Percentiles rank a stretch among this genome's conserved stretches.
phyloP scores from a whole-genome alignment of 2,797 vertebrate genomes.

The Platalea minor region DNA sequence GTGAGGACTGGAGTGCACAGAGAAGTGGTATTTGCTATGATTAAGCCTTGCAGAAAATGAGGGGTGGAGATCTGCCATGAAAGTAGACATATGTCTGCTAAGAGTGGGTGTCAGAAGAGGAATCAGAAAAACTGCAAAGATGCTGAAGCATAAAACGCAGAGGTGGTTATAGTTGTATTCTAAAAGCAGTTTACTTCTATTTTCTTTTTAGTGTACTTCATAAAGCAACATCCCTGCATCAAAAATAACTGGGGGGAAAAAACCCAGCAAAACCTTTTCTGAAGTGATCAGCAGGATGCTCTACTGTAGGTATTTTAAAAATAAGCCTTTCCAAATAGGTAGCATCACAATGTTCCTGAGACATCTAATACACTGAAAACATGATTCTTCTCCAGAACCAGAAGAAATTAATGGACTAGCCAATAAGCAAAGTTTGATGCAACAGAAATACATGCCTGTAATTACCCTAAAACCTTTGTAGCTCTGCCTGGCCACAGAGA shows the following conservation, averaged over 20 bases:
- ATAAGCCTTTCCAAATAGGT: background rate
- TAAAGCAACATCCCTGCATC: background rate
- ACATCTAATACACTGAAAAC: background rate
- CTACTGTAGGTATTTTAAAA: background rate
- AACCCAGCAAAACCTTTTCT: background rate
- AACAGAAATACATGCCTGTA: background rate
- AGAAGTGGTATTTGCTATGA: background rate
- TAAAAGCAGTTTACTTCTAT: background rate
- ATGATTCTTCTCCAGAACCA: background rate
- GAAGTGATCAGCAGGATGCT: background rate
- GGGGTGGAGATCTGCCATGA: background rate
- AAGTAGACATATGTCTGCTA: slow-evolving; percentile 3
- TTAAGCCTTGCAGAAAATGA: slow-evolving; percentile 19
- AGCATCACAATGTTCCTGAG: background rate
- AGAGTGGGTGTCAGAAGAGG: slow-evolving; percentile 2
- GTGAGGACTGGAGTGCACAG: background rate
- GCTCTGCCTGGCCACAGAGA: background rate
- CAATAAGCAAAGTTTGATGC: background rate
- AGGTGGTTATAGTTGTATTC: background rate
- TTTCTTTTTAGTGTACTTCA: background rate
- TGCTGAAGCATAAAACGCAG: background rate
- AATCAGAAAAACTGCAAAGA: background rate
- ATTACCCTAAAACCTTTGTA: background rate
- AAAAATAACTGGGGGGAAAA: background rate
- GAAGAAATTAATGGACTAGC: background rate